Conservation (phyloP, 92 coral and sea anemone species). For the Plumapathes pennacea region DNA sequence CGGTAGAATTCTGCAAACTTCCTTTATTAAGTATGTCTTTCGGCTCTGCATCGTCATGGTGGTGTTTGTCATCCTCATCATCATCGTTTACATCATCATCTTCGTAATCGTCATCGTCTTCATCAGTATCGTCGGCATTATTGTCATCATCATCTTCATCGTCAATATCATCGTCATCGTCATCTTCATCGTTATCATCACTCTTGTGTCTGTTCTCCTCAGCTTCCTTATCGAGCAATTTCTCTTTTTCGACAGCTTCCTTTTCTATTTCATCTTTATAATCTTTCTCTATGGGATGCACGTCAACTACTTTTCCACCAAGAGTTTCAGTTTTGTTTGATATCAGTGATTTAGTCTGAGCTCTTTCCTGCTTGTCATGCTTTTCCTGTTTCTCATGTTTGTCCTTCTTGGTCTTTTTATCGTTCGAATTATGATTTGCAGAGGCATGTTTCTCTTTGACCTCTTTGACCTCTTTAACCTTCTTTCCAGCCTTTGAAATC, state of each 20-base stretch:
- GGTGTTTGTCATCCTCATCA: not conserved
- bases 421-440: not conserved
- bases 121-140: slow-evolving; percentile 32
- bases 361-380: not conserved
- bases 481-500: too few relatives aligned
- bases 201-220: slow-evolving; percentile 13
- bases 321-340: not conserved
- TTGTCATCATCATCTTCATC: slow-evolving; percentile 2
- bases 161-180: not conserved
- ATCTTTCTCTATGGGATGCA: slow-evolving; percentile 7
- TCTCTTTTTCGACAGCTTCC: slow-evolving; percentile 63
- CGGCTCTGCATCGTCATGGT: not conserved
- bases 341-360: not conserved
- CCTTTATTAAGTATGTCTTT: not conserved
- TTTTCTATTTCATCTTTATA: slow-evolving; percentile 54
- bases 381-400: not conserved
- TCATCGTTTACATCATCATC: not conserved
- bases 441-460: not conserved
- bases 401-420: not conserved
- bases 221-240: slow-evolving; percentile 38
- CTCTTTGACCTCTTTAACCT: not conserved
- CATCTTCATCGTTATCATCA: slow-evolving; percentile 1
- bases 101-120: slow-evolving; percentile 2
- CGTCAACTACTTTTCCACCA: not conserved
- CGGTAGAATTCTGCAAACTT: slow-evolving; percentile 1